phyloP scores from a whole-genome alignment of 2,888 invertebrate genomes.

The Spisula subtruncata region DNA sequence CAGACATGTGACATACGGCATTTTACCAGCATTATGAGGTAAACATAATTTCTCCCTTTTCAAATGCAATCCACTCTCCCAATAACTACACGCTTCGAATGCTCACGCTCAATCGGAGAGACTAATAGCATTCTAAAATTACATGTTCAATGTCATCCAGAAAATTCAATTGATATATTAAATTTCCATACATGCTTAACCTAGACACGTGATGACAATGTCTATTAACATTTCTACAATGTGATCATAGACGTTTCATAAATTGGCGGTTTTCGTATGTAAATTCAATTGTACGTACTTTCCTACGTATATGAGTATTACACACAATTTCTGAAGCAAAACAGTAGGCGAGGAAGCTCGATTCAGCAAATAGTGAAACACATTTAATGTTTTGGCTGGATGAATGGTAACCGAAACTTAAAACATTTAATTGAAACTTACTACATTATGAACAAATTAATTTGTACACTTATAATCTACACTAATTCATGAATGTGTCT shows the following conservation, averaged over 20 bases:
- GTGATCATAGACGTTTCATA: background rate
- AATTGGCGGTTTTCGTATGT: background rate
- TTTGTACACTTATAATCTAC: too few relatives aligned
- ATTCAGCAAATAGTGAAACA: too few relatives aligned
- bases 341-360: too few relatives aligned
- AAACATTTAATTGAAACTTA: too few relatives aligned
- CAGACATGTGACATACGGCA: background rate
- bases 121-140: background rate
- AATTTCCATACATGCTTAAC: slow-evolving; percentile 2
- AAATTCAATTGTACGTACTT: background rate
- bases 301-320: too few relatives aligned
- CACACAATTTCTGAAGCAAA: too few relatives aligned
- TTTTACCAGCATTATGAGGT: background rate
- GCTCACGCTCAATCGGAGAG: background rate
- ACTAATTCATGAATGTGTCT: too few relatives aligned
- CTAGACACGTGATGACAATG: background rate
- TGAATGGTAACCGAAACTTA: too few relatives aligned
- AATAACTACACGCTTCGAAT: background rate
- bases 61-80: background rate
- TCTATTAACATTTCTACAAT: background rate
- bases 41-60: background rate
- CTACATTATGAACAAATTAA: too few relatives aligned
- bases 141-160: background rate
- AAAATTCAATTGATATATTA: background rate
- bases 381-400: too few relatives aligned